Conservation (phyloP, 2,797 vertebrate species). For the Discoglossus pictus region DNA sequence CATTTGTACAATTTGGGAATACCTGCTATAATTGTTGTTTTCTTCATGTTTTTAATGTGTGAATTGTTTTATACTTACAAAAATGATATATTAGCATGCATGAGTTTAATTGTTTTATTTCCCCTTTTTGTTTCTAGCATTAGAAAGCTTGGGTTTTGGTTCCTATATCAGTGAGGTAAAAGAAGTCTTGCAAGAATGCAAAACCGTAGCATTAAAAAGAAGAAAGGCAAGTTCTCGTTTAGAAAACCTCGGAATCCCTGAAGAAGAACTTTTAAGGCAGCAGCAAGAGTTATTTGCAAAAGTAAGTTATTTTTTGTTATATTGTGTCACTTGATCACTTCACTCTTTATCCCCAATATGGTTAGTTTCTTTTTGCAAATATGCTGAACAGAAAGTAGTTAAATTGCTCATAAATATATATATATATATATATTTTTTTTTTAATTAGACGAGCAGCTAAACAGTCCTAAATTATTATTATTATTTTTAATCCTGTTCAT, state of each 20-base stretch:
- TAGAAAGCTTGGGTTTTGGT: slow-evolving; percentile 96
- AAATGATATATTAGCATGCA: not conserved
- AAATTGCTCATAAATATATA: too few species aligned
- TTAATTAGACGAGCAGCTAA: too few species aligned
- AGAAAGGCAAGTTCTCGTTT: slow-evolving; percentile 95
- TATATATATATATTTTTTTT: too few species aligned
- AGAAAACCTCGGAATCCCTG: slow-evolving; percentile 97
- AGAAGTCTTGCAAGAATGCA: slow-evolving; percentile 98
- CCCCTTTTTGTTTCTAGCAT: slow-evolving; percentile 71
- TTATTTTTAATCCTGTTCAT: too few species aligned
- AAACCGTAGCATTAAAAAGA: slow-evolving; percentile 96
- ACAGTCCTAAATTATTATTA: too few species aligned
- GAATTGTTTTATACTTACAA: too few species aligned
- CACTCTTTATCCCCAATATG: not conserved
- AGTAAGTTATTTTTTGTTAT: slow-evolving; percentile 75
- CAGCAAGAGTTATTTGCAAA: slow-evolving; percentile 98
- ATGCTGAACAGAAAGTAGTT: too few species aligned
- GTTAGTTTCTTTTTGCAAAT: too few species aligned
- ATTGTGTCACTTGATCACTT: too few species aligned
- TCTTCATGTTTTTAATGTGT: too few species aligned
- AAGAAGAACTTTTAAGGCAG: slow-evolving; percentile 95
- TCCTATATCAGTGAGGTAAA: slow-evolving; percentile 98
- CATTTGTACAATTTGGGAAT: too few species aligned
- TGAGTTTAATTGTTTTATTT: not conserved
- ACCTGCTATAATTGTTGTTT: too few species aligned